Evolutionary conservation across 2,797 vertebrate species (phyloP), one percentile per base, ranked within the genome.

Genomic region (Phyllotis vaccarum): DNA sequence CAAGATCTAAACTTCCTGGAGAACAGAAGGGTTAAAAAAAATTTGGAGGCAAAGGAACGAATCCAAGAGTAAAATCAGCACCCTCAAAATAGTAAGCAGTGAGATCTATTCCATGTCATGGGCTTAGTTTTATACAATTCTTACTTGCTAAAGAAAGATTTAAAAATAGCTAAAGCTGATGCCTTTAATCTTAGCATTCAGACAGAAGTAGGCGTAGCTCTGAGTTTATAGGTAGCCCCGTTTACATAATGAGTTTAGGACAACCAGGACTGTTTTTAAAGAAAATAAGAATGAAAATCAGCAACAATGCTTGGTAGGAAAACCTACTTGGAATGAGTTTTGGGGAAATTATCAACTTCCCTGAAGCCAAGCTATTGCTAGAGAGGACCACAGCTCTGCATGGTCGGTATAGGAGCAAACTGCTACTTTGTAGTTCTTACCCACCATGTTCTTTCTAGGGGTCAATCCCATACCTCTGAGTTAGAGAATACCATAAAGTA

Each of bases 21-120:
- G n/a, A 46, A 75, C 29, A 52, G 46, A 72, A 76, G 27, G 85
- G 75, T 68, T 49, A 49, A 49, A 79, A 89, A 78, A 70, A 17
- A n/a, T 24, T 78, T 66, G 46, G 87, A 11, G 66, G 40, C 52
- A 89, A 27, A 86, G 16, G 43, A 96, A 83, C 60, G 75, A 91
- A 49, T 49, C 70, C 40, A 87, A 46, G 27, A 94, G 78, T 74
- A 86, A 91, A 91, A 74, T n/a, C 21, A 52, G n/a, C 22, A 72
- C 66, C 56, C 49, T 96, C 43, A 81, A 29, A 96, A 75, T 92
- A 76, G 68, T 54, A 88, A 85, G 40, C 58, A 40, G 64, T 13
- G 34, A 52, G 27, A 49, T 78, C 40, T 93, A 24, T 0, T 21
- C 74, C 29, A 31, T 74, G 22, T 60, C 29, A 54, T 43, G 43